A percentile compares a stretch with the other conserved stretches of the same genome.
Conservation (phyloP, 1,140 invertebrate genomes). For the Oedothorax gibbosus region DNA sequence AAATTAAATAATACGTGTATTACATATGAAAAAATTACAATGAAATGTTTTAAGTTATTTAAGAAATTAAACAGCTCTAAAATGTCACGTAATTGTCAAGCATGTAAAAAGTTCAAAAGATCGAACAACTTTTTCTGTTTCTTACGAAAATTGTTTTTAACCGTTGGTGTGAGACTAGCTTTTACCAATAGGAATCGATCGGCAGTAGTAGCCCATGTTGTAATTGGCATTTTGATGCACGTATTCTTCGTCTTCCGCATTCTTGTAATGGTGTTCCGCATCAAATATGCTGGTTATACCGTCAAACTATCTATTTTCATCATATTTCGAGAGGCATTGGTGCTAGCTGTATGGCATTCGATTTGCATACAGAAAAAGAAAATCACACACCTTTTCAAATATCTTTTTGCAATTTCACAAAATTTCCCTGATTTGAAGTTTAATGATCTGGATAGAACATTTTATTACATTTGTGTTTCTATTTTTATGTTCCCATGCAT, state of each 20-base stretch:
- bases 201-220: background rate
- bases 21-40: too few relatives aligned
- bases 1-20: too few relatives aligned
- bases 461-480: background rate
- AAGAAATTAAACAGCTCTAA: too few relatives aligned
- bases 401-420: background rate
- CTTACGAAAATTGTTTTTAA: background rate
- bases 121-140: background rate
- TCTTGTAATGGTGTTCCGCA: background rate
- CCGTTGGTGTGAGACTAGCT: background rate
- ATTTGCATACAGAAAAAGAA: background rate
- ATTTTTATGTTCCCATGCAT: background rate
- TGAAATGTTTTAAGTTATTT: too few relatives aligned
- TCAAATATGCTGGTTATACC: background rate
- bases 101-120: background rate
- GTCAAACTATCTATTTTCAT: background rate
- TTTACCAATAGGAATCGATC: background rate
- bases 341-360: slow-evolving; percentile 4
- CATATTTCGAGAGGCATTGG: background rate
- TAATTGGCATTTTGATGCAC: slow-evolving; percentile 19
- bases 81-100: background rate
- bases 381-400: background rate
- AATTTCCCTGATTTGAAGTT: background rate
- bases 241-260: background rate
- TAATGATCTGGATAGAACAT: background rate